A percentile compares a stretch with the other conserved stretches of the same genome.
Conservation (phyloP, 2,888 invertebrate genomes). For the Caenorhabditis drosophilae region DNA sequence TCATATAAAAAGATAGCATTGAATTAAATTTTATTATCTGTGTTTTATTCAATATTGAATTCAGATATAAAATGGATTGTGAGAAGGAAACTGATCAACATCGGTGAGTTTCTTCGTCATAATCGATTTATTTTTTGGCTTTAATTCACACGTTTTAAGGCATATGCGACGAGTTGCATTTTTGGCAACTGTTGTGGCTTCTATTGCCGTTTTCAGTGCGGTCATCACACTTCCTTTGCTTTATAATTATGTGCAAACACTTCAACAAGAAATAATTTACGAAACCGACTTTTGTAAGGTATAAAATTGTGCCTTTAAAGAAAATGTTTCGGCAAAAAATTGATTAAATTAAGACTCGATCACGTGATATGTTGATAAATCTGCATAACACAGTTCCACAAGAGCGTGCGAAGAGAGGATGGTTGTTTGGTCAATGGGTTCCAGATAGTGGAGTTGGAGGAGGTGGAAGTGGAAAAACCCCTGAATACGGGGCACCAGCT, state of each 20-base stretch:
- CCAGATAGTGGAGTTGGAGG: constrained; percentile 58
- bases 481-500: constrained; percentile 61
- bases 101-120: constrained; percentile 36
- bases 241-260: constrained; percentile 64
- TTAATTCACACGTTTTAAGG: constrained; percentile 23
- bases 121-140: too few relatives aligned
- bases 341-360: constrained; percentile 41
- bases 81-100: constrained; percentile 43
- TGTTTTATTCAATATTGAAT: too few relatives aligned
- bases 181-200: constrained; percentile 61
- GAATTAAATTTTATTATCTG: too few relatives aligned
- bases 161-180: constrained; percentile 61
- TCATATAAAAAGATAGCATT: too few relatives aligned
- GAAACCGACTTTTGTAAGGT: constrained; percentile 68
- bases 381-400: constrained; percentile 52
- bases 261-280: constrained; percentile 63
- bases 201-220: constrained; percentile 62
- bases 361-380: constrained; percentile 63
- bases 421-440: constrained; percentile 60
- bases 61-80: too few relatives aligned
- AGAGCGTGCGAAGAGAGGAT: constrained; percentile 49
- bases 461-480: constrained; percentile 52
- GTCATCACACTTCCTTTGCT: constrained; percentile 66
- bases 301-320: not conserved
- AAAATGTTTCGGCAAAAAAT: not conserved